Conservation (phyloP, 2,888 invertebrate genomes). For the Ectemnius continuus region DNA sequence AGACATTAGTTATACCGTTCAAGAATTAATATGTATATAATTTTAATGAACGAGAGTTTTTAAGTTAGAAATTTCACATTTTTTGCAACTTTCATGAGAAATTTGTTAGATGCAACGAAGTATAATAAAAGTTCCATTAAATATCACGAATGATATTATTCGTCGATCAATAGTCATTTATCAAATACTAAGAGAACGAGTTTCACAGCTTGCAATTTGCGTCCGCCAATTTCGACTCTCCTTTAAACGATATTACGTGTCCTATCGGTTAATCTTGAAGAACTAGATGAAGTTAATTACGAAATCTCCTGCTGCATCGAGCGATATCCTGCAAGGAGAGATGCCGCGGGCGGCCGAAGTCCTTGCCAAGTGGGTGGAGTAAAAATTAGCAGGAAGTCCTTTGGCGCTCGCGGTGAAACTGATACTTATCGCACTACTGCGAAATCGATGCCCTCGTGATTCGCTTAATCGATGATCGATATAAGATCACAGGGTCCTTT, state of each 20-base stretch:
- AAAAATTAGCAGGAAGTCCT: conserved; percentile 34
- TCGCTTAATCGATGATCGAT: not conserved
- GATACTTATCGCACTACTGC: conserved; percentile 27
- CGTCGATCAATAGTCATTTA: too few species aligned
- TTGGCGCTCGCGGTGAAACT: conserved; percentile 7
- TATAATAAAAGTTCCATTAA: too few species aligned
- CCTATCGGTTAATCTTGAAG: not conserved
- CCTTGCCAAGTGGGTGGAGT: conserved; percentile 52
- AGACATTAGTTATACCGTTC: too few species aligned
- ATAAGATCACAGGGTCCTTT: not conserved
- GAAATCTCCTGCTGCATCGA: not conserved
- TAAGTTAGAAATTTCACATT: too few species aligned
- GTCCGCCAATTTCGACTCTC: too few species aligned
- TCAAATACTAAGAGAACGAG: too few species aligned
- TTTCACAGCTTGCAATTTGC: too few species aligned
- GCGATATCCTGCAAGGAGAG: conserved; percentile 15
- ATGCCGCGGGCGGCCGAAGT: conserved; percentile 28
- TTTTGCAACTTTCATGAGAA: too few species aligned
- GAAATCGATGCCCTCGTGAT: conserved; percentile 26
- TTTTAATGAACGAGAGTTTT: too few species aligned
- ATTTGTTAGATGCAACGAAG: too few species aligned
- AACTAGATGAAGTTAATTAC: conserved; percentile 1
- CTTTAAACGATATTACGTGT: not conserved
- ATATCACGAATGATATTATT: too few species aligned
- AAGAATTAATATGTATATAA: too few species aligned